Base-by-base conservation (phyloP, 2,888 invertebrate genomes). In the Heliothis peltigera region DNA sequence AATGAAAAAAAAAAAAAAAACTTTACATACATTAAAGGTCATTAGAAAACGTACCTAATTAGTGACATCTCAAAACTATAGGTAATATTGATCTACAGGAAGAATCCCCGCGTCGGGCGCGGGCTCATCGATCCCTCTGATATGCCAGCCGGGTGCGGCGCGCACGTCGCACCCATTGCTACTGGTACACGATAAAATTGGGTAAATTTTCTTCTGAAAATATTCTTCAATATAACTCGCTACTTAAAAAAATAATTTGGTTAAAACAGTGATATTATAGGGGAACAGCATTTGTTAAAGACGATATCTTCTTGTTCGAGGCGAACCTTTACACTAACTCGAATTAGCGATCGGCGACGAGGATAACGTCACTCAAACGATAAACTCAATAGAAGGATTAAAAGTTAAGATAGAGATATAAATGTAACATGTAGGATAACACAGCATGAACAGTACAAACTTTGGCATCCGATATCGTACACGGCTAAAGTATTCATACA, bases 191-290 rank as follows among this genome's bases (percentile, higher is more conserved):
- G 69, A 80, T 84, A 84, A 85, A 84, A 86, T 85, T 82, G 82
- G 82, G 85, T 91, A 90, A 90, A 91, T 79, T 75, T 77, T 78
- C 75, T 80, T 93, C 92, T 78, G 89, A 93, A 93, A 93, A 93
- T 93, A 93, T 84, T 72, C 67, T 87, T 75, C 70, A 84, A 82
- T 87, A 86, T 86, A 84, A 84, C 79, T 80, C 71, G 79, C 72
- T 77, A 77, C 64, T 65, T 85, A 84, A 81, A 83, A 92, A 90
- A 92, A 91, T 91, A 92, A 88, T 91, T 86, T 90, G 88, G 85
- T 90, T 91, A 89, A 91, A 90, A 91, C 78, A 72, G 66, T 84
- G 83, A 82, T 84, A 85, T 87, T 72, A 71, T 64, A 65, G 77
- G 70, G 75, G 84, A 86, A 87, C 84, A 84, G 69, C 82, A 74